Evolutionary conservation across 2,113 vertebrate genomes (phyloP), one percentile per base, ranked within the genome.

Genomic region (Chionodraco myersi): DNA sequence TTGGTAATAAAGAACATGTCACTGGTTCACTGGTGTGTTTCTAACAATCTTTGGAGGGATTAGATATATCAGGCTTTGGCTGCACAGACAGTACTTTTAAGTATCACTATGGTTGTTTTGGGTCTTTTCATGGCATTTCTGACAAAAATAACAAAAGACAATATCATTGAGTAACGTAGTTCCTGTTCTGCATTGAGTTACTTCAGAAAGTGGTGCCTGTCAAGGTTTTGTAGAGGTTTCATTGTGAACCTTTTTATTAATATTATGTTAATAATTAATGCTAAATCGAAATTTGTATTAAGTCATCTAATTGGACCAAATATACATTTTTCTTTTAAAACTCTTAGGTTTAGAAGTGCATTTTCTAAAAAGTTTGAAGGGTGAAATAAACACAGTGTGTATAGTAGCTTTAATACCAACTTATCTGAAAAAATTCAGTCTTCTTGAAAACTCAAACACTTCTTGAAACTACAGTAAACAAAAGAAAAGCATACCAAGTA

Each of bases 391-490:
- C n/a, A 44, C 26, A 26, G 3, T 14, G 5, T 41, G 9, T 26
- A 7, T 18, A 56, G 51, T 2, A 13, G 16, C 21, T 15, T 30
- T 30, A 30, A 30, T 30, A 30, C 30, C 30, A 30, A 30, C 30
- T 30, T 30, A 30, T 30, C 30, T 30, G 30, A 30, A 30, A 4
- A 30, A 30, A 30, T 30, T 30, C 30, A 30, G 30, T 30, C 30
- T 30, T 30, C 30, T 30, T 30, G 30, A 30, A 30, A 30, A 30
- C 30, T 30, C 30, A 13, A 60, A 73, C 34, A 52, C 8, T 18
- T 83, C 63, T 51, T 51, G 47, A 15, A 51, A 51, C 14, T 47
- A 26, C 26, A 26, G 26, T 26, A 60, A 71, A 78, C 63, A 60
- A 71, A 23, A 59, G 59, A 57, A 59, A 26, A 30, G 30, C 21